These are phyloP conservation scores for Sciurus carolinensis DNA, from an alignment of 2,797 vertebrate species.

Conservation along the genomic window DNA sequence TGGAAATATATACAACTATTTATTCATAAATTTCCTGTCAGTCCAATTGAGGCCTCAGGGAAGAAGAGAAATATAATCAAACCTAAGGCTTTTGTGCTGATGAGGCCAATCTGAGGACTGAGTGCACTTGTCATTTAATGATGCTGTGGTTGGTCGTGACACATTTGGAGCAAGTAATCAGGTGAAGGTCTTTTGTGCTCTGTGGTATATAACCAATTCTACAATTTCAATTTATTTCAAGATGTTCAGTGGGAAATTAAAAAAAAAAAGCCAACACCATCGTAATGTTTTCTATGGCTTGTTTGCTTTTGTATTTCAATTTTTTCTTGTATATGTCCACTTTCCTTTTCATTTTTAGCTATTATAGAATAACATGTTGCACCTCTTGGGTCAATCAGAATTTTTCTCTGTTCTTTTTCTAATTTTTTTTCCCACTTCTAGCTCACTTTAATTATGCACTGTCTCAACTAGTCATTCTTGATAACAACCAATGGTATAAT, in stretches of 20 bases:
- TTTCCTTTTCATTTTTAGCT: not conserved
- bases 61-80: not conserved
- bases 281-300: not conserved
- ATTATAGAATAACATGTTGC: not conserved
- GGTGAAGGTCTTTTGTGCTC: not conserved
- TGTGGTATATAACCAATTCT: not conserved
- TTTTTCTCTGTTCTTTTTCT: not conserved
- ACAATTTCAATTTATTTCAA: conserved; percentile 5
- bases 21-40: not conserved
- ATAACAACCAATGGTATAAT: not conserved
- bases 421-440: not conserved
- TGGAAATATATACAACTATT: not conserved
- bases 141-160: not conserved
- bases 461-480: not conserved
- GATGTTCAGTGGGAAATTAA: not conserved
- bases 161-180: not conserved
- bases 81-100: not conserved
- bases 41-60: not conserved
- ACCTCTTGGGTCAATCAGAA: not conserved
- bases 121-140: not conserved
- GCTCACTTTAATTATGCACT: not conserved
- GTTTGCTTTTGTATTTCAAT: not conserved
- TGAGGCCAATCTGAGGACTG: not conserved
- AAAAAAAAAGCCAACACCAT: not conserved
- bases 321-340: not conserved